phyloP scores from a whole-genome alignment of 2,113 vertebrate genomes.

The Dicrurus megarhynchus region DNA sequence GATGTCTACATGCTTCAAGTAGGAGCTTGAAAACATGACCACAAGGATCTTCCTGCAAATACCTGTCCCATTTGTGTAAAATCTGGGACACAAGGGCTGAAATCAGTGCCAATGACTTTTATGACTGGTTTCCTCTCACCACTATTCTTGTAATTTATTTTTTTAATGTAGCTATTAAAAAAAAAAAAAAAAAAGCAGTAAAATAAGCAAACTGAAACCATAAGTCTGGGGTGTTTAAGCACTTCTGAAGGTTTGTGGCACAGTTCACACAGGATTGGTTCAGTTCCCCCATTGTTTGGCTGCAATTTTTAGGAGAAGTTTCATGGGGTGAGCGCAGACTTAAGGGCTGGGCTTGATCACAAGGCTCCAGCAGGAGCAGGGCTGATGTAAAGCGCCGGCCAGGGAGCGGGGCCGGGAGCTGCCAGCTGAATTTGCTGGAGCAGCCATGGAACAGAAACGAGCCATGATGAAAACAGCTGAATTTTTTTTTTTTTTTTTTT shows the following conservation, averaged over 20 bases:
- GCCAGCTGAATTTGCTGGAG: slow-evolving; percentile 9
- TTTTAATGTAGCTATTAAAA: not conserved
- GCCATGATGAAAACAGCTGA: slow-evolving; percentile 20
- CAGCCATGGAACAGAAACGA: not conserved
- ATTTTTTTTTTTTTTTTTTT: not conserved
- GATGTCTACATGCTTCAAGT: not conserved
- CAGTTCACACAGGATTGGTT: not conserved
- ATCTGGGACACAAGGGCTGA: not conserved
- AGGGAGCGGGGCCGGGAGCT: not conserved
- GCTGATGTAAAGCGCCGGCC: not conserved
- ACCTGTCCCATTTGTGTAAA: not conserved
- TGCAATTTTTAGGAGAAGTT: not conserved
- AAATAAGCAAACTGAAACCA: not conserved
- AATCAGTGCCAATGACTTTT: not conserved
- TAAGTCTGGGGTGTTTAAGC: not conserved
- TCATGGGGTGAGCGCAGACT: not conserved
- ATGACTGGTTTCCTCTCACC: not conserved
- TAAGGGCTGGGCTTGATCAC: not conserved
- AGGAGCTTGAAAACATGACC: not conserved
- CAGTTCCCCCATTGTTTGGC: not conserved
- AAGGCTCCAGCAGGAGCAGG: not conserved
- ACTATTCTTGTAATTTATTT: not conserved
- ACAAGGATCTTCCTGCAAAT: not conserved
- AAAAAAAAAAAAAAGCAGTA: not conserved
- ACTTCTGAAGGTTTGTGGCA: not conserved